phyloP scores from a whole-genome alignment of 2,888 invertebrate genomes.

The Microctonus aethiopoides region DNA sequence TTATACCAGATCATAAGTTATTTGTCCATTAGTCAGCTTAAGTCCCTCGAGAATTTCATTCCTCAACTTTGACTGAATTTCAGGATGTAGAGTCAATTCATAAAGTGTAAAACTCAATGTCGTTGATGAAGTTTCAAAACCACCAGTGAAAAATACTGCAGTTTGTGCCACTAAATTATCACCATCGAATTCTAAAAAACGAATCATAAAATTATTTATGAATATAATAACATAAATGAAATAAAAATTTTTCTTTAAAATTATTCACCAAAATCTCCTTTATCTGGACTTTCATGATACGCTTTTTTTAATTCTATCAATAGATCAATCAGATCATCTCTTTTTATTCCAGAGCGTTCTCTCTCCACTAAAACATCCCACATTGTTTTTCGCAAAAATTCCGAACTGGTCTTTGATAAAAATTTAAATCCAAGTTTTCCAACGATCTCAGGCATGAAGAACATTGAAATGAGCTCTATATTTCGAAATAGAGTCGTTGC shows the following conservation, averaged over 20 bases:
- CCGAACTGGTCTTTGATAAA: slow-evolving; percentile 57
- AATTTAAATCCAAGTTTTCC: slow-evolving; percentile 61
- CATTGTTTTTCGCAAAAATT: slow-evolving; percentile 66
- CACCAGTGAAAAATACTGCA: slow-evolving; percentile 54
- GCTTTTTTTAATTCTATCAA: slow-evolving; percentile 65
- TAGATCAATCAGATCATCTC: slow-evolving; percentile 68
- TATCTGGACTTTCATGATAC: slow-evolving; percentile 37
- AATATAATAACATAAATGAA: too few relatives aligned
- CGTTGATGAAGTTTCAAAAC: slow-evolving; percentile 58
- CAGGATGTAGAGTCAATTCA: slow-evolving; percentile 49
- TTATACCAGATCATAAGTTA: slow-evolving; percentile 56
- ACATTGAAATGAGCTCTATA: slow-evolving; percentile 61
- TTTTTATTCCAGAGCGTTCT: slow-evolving; percentile 59
- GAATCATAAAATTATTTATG: too few relatives aligned
- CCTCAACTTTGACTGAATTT: slow-evolving; percentile 50
- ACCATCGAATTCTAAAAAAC: slow-evolving; percentile 55
- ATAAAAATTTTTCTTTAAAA: neutral
- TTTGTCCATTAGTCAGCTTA: slow-evolving; percentile 43
- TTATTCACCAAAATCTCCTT: slow-evolving; percentile 37
- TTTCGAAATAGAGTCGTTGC: neutral
- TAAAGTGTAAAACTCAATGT: slow-evolving; percentile 50
- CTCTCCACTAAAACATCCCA: slow-evolving; percentile 66
- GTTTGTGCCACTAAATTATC: slow-evolving; percentile 57
- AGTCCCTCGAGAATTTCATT: slow-evolving; percentile 48
- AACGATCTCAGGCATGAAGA: slow-evolving; percentile 66